Evolutionary conservation across 2,113 vertebrate species (phyloP).

Genomic region (Bufo bufo): DNA sequence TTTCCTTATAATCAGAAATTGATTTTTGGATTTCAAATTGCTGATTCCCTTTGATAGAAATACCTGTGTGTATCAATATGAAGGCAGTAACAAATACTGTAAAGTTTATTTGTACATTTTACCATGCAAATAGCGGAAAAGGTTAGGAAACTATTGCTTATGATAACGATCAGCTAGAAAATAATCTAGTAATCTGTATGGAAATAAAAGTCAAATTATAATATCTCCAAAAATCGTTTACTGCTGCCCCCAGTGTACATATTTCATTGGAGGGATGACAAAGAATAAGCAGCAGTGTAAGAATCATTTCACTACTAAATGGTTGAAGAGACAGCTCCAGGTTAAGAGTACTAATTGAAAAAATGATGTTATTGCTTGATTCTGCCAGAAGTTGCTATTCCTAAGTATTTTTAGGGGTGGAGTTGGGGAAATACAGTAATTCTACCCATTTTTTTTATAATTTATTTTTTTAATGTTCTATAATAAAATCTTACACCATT

Average conservation of each 20-base stretch:
- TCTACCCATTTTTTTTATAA: no score
- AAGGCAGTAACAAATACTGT: background rate
- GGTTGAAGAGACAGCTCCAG: background rate
- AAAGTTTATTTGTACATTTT: background rate
- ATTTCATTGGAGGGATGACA: no score
- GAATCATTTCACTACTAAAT: background rate
- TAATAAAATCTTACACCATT: no score
- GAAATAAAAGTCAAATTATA: background rate
- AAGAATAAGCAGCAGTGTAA: no score
- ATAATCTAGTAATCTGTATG: background rate
- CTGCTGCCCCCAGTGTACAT: no score
- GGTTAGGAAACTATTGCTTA: background rate
- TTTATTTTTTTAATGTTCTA: no score
- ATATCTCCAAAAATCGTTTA: background rate
- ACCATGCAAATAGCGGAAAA: background rate
- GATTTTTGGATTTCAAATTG: background rate
- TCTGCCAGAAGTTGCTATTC: background rate
- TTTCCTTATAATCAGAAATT: background rate
- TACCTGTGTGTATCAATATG: background rate
- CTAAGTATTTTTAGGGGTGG: background rate
- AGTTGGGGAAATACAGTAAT: background rate
- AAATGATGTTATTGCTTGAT: background rate
- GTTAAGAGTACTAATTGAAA: background rate
- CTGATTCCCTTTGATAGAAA: no score
- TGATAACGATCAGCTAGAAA: background rate